Conservation (phyloP, 2,888 invertebrate genomes). For the Liopterus haemorrhoidalis region DNA sequence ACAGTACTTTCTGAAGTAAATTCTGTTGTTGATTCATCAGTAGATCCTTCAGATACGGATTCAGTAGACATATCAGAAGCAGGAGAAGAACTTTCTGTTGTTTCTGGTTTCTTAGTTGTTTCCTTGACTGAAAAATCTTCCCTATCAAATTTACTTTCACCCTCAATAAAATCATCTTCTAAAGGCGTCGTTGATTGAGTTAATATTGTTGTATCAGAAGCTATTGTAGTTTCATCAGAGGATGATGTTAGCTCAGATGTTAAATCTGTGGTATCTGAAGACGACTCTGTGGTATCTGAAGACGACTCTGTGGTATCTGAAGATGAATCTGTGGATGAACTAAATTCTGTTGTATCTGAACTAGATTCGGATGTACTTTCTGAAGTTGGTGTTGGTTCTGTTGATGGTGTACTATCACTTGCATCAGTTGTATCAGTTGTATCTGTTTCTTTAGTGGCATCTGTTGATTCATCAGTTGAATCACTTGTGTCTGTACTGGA, state of each 20-base stretch:
- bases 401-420: slow-evolving; percentile 18
- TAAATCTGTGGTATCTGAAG: slow-evolving; percentile 14
- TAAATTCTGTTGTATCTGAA: slow-evolving; percentile 27
- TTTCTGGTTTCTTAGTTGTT: slow-evolving; percentile 17
- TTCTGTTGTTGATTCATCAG: slow-evolving; percentile 14
- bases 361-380: slow-evolving; percentile 25
- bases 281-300: slow-evolving; percentile 1
- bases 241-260: slow-evolving; percentile 19
- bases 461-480: slow-evolving; percentile 17
- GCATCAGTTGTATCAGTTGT: slow-evolving; percentile 19
- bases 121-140: not conserved
- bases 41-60: slow-evolving; percentile 20
- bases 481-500: slow-evolving; percentile 1
- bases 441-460: slow-evolving; percentile 10
- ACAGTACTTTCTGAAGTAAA: slow-evolving; percentile 17
- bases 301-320: slow-evolving; percentile 19
- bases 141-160: too few relatives aligned
- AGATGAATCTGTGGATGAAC: slow-evolving; percentile 16
- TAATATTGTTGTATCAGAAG: slow-evolving; percentile 14
- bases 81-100: too few relatives aligned
- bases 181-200: slow-evolving; percentile 10
- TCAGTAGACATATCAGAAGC: slow-evolving; percentile 17
- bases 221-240: slow-evolving; percentile 16
- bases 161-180: too few relatives aligned
- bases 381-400: slow-evolving; percentile 24